Evolutionary conservation across 2,797 vertebrate species (phyloP).

Genomic region (Siniperca scherzeri): DNA sequence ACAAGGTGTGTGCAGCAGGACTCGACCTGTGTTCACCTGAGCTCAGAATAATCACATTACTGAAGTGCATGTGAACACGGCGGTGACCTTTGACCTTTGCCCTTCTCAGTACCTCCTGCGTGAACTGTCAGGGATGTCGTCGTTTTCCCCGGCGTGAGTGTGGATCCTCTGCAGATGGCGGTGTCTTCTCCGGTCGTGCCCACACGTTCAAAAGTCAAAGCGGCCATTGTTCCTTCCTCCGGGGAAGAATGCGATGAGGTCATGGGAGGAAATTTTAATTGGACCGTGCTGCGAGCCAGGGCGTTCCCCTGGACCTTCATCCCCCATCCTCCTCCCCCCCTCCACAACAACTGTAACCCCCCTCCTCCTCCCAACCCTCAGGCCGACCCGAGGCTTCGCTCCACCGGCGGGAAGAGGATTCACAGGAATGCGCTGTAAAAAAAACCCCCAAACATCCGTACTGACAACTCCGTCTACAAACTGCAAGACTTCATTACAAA

Average conservation of each 20-base stretch:
- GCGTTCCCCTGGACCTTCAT: conserved; percentile 33
- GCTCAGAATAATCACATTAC: conserved; percentile 31
- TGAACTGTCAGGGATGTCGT: neutral
- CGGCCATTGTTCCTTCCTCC: conserved; percentile 85
- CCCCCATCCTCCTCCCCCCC: neutral
- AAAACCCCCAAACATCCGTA: neutral
- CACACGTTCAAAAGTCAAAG: conserved; percentile 87
- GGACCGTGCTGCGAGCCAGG: conserved; percentile 61
- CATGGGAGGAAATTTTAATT: conserved; percentile 88
- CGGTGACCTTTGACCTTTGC: conserved; percentile 34
- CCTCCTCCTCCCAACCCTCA: conserved; percentile 35
- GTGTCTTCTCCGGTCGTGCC: conserved; percentile 65
- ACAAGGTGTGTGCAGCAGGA: neutral
- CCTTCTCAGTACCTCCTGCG: neutral
- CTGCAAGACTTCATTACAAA: neutral
- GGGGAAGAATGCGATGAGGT: conserved; percentile 90
- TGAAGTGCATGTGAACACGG: neutral
- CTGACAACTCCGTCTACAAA: neutral
- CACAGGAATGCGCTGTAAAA: conserved; percentile 43
- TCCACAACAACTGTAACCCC: conserved; percentile 44
- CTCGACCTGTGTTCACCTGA: neutral
- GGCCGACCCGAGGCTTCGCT: conserved; percentile 45
- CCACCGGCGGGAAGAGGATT: conserved; percentile 30
- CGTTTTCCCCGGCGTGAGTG: conserved; percentile 27
- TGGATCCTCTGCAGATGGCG: conserved; percentile 23